These are phyloP conservation scores for Phoeniculus purpureus DNA, from an alignment of 2,797 vertebrate species.

Conservation along the genomic window DNA sequence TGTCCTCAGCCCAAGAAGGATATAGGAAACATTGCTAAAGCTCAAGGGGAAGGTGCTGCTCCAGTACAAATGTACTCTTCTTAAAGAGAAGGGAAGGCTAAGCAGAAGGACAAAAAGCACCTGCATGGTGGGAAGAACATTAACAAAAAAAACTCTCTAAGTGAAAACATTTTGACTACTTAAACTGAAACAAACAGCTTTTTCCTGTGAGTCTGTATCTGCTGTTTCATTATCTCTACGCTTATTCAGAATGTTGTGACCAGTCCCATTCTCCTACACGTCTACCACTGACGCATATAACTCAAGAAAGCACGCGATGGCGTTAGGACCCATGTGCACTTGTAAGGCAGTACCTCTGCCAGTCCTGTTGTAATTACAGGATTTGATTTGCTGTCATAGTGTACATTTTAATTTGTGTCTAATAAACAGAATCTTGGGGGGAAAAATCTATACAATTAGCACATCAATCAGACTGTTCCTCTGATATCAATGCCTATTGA, in stretches of 20 bases:
- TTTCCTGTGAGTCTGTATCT: not conserved
- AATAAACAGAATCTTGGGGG: not conserved
- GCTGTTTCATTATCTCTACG: not conserved
- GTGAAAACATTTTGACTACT: not conserved
- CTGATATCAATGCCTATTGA: not conserved
- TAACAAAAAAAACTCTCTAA: not conserved
- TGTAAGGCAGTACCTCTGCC: not conserved
- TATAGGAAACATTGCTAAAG: not conserved
- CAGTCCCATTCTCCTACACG: not conserved
- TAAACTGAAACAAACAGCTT: not conserved
- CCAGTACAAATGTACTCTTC: not conserved
- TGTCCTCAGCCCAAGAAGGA: no score
- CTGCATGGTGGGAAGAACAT: not conserved
- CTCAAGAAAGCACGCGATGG: not conserved
- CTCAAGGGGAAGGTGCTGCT: not conserved
- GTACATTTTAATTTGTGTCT: not conserved
- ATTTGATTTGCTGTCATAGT: not conserved
- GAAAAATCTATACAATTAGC: not conserved
- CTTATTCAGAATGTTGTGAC: not conserved
- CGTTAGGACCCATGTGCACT: not conserved
- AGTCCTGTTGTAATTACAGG: not conserved
- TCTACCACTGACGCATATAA: not conserved
- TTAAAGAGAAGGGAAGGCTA: not conserved
- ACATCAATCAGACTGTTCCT: not conserved
- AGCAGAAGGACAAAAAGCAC: not conserved